Conservation (phyloP, 2,888 invertebrate genomes). For the Panzeria rudis region DNA sequence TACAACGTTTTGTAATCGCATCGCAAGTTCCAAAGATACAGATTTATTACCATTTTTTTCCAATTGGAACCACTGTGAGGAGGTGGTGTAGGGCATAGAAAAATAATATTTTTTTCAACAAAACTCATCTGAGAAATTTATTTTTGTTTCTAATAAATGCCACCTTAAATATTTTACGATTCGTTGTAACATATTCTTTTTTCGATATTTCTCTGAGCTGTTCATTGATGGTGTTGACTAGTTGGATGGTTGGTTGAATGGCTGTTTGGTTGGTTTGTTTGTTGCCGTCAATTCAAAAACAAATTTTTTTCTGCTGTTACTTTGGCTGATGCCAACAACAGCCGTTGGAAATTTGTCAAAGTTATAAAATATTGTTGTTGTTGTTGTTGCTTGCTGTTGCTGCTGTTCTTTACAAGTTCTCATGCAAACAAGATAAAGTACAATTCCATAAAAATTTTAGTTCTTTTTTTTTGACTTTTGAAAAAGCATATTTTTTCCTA, state of each 20-base stretch:
- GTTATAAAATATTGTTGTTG: slow-evolving; percentile 60
- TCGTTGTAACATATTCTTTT: slow-evolving; percentile 58
- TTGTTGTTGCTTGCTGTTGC: slow-evolving; percentile 11
- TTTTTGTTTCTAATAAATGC: slow-evolving; percentile 54
- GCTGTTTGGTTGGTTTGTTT: slow-evolving; percentile 37
- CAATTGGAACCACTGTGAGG: too few species aligned
- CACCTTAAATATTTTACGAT: slow-evolving; percentile 61
- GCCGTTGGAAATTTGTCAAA: slow-evolving; percentile 72
- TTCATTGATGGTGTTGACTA: slow-evolving; percentile 34
- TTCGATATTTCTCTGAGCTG: slow-evolving; percentile 12
- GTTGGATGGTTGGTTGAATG: slow-evolving; percentile 6
- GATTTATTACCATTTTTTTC: too few species aligned
- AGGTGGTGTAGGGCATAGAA: too few species aligned
- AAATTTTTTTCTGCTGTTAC: slow-evolving; percentile 16
- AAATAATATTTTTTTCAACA: slow-evolving; percentile 1
- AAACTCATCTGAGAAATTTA: not conserved
- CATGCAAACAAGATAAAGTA: slow-evolving; percentile 56
- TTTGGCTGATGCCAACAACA: slow-evolving; percentile 68
- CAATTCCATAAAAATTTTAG: slow-evolving; percentile 32
- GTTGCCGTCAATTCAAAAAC: slow-evolving; percentile 8
- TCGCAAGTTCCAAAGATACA: too few species aligned
- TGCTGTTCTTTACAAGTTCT: slow-evolving; percentile 47
- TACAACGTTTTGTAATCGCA: too few species aligned
- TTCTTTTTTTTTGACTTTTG: slow-evolving; percentile 28
- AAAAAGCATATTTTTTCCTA: slow-evolving; percentile 8